A percentile compares a stretch with the other conserved stretches of the same genome.
Evolutionary conservation across 37 sponge, comb jelly and placozoan genomes (phyloP).

Genomic region (Aplysina aerophoba): DNA sequence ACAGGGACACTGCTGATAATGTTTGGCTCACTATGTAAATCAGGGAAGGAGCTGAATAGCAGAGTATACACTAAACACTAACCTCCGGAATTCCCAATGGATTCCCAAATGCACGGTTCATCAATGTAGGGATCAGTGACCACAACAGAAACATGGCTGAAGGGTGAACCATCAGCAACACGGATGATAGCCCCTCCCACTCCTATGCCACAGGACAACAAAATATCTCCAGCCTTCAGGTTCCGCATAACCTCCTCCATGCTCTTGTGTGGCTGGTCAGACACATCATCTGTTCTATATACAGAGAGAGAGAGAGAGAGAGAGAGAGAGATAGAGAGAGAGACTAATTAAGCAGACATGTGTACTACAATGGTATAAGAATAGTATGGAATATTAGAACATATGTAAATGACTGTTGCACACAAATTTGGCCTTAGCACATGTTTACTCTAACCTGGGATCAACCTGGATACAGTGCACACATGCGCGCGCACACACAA

Average conservation of each 20-base stretch:
- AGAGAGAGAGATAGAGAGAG: neutral
- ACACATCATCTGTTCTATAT: neutral
- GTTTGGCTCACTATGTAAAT: no score
- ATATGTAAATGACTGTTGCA: no score
- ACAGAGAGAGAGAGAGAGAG: neutral
- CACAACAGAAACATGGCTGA: neutral
- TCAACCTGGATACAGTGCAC: no score
- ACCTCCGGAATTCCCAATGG: neutral
- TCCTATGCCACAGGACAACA: neutral
- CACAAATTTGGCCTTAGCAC: no score
- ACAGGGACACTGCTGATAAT: no score
- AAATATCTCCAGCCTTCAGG: neutral
- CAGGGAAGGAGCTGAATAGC: no score
- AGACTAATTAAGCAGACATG: no score
- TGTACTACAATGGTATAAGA: no score
- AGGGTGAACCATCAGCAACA: neutral
- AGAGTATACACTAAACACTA: no score
- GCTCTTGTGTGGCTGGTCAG: neutral
- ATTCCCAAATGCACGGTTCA: neutral
- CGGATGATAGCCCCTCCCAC: neutral
- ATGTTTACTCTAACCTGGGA: no score
- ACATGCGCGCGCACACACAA: no score
- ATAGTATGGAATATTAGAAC: no score
- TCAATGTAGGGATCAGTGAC: neutral
- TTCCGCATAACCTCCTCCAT: neutral